A percentile compares a stretch with the other conserved stretches of the same genome.
phyloP scores from a whole-genome alignment of 30 jellyfish, hydroid and myxozoan genomes.

The Cassiopea andromeda region DNA sequence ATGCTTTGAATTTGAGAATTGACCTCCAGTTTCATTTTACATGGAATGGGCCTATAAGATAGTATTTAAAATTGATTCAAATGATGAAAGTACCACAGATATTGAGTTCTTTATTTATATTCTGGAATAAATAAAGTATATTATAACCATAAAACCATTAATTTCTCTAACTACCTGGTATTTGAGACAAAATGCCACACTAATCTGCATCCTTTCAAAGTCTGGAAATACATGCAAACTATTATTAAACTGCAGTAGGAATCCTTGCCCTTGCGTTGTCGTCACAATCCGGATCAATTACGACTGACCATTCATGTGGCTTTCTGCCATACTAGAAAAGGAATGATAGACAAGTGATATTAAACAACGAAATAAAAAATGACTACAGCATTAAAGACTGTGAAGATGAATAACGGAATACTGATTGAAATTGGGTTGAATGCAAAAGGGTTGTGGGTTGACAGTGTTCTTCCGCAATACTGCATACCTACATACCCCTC shows the following conservation, averaged over 20 bases:
- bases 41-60: too few relatives aligned
- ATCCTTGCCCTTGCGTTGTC: constrained; percentile 3
- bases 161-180: too few relatives aligned
- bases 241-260: constrained; percentile 26
- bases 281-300: constrained; percentile 44
- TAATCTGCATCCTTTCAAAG: neutral
- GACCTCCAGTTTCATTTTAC: too few relatives aligned
- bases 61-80: too few relatives aligned
- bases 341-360: neutral
- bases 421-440: neutral
- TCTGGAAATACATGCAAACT: neutral
- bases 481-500: neutral
- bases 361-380: neutral
- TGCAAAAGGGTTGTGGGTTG: neutral
- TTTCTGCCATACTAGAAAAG: constrained; percentile 56
- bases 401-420: neutral
- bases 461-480: neutral
- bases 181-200: too few relatives aligned
- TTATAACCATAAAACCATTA: neutral
- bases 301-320: constrained; percentile 64
- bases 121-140: neutral
- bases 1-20: too few relatives aligned
- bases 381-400: neutral
- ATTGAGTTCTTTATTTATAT: too few relatives aligned
- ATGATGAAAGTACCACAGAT: too few relatives aligned